A percentile compares a stretch with the other conserved stretches of the same genome.
Evolutionary conservation across 2,797 vertebrate genomes (phyloP).

Genomic region (Pangasius sanitwongsei): DNA sequence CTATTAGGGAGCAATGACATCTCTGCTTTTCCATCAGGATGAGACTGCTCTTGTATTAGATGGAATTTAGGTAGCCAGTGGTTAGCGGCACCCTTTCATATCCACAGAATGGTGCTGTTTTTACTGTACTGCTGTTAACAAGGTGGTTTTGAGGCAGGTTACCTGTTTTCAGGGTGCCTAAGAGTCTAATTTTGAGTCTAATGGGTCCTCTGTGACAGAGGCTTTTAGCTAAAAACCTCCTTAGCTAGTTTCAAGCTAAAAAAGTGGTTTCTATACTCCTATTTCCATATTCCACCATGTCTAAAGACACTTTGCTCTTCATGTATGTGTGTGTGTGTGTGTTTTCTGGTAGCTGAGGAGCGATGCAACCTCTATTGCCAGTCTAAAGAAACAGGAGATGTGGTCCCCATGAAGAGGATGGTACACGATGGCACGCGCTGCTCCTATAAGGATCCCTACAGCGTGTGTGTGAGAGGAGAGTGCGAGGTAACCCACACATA

Average conservation of each 20-base stretch:
- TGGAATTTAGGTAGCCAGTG: slow-evolving; percentile 23
- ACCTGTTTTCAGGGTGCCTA: not conserved
- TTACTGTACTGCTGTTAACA: not conserved
- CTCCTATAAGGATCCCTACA: slow-evolving; percentile 90
- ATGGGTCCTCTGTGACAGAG: not conserved
- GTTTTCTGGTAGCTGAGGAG: slow-evolving; percentile 80
- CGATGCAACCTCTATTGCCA: slow-evolving; percentile 89
- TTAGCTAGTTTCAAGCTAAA: no score
- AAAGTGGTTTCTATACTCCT: not conserved
- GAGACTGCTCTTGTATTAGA: slow-evolving; percentile 26
- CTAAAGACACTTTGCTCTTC: not conserved
- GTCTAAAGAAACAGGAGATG: slow-evolving; percentile 84
- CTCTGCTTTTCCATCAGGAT: slow-evolving; percentile 38
- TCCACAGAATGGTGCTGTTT: not conserved
- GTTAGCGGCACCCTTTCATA: slow-evolving; percentile 30
- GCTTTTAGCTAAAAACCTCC: not conserved
- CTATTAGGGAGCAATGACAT: slow-evolving; percentile 63
- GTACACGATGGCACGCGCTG: slow-evolving; percentile 93
- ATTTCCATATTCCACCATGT: not conserved
- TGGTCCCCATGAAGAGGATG: slow-evolving; percentile 90
- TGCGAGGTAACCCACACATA: slow-evolving; percentile 83
- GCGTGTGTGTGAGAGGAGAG: slow-evolving; percentile 91
- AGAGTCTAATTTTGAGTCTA: not conserved
- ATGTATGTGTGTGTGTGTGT: slow-evolving; percentile 35
- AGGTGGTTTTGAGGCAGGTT: not conserved